Conservation (phyloP, 2,113 vertebrate genomes). For the Elachura formosa region DNA sequence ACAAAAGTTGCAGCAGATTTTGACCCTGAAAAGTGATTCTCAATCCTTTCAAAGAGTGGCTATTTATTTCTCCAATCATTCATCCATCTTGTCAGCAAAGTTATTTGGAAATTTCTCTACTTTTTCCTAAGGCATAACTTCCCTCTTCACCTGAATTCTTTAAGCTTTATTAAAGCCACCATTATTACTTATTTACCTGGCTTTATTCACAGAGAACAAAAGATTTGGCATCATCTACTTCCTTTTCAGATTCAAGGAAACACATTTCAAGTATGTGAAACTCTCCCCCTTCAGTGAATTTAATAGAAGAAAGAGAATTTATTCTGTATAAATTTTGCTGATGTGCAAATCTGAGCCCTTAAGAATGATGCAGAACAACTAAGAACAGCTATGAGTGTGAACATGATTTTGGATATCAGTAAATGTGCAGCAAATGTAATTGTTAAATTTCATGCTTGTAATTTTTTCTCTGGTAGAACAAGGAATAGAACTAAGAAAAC, state of each 20-base stretch:
- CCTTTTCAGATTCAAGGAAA: background rate
- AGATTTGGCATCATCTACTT: background rate
- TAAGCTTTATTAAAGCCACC: background rate
- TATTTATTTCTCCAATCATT: background rate
- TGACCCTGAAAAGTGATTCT: background rate
- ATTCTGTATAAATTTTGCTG: background rate
- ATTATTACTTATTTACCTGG: constrained; percentile 13
- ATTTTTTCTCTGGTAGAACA: background rate
- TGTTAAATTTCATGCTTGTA: background rate
- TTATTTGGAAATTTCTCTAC: background rate
- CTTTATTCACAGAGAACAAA: constrained; percentile 7
- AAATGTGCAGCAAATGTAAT: background rate
- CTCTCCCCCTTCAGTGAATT: background rate
- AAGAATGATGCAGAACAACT: background rate
- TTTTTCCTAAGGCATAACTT: background rate
- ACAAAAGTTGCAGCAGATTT: background rate
- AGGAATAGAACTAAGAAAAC: background rate
- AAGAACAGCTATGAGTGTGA: background rate
- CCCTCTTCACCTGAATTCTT: background rate
- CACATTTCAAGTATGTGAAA: background rate
- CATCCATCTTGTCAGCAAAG: background rate
- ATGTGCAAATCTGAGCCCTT: background rate
- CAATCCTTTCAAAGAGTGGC: background rate
- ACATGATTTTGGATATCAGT: background rate
- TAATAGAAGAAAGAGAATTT: background rate